Conservation (phyloP, 2,888 invertebrate species). For the Eupithecia vulgata region DNA sequence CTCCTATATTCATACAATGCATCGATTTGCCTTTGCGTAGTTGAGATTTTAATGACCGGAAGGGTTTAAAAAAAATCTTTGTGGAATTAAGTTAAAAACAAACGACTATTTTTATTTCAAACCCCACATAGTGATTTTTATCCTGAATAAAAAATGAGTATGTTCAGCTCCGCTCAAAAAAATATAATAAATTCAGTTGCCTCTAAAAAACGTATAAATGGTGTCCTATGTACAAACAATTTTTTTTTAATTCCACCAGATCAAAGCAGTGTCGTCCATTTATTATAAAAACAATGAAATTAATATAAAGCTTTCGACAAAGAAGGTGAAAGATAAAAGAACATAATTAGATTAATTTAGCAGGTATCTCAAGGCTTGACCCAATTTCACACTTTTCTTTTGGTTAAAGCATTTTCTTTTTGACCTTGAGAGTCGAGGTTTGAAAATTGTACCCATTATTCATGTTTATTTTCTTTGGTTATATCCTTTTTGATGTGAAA, state of each 20-base stretch:
- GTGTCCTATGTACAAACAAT: background rate
- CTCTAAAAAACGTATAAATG: background rate
- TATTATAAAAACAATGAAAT: constrained; percentile 9
- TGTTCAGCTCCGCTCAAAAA: background rate
- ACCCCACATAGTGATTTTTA: background rate
- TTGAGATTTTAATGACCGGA: background rate
- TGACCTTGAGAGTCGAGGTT: background rate
- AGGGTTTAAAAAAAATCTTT: background rate
- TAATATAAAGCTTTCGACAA: background rate
- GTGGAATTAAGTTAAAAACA: background rate
- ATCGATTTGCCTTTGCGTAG: background rate
- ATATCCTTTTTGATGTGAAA: background rate
- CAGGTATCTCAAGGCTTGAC: constrained; percentile 11
- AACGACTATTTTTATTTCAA: background rate
- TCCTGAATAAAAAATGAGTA: background rate
- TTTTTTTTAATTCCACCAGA: background rate
- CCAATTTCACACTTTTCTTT: constrained; percentile 18
- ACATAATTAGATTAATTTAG: constrained; percentile 19
- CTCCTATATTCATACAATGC: constrained; percentile 7
- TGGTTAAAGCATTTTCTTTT: background rate
- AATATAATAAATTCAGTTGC: background rate
- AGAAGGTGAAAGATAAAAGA: background rate
- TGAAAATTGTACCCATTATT: background rate
- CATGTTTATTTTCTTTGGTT: background rate
- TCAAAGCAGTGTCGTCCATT: background rate